phyloP scores from a whole-genome alignment of 2,888 invertebrate genomes.

The Hypsopygia costalis region DNA sequence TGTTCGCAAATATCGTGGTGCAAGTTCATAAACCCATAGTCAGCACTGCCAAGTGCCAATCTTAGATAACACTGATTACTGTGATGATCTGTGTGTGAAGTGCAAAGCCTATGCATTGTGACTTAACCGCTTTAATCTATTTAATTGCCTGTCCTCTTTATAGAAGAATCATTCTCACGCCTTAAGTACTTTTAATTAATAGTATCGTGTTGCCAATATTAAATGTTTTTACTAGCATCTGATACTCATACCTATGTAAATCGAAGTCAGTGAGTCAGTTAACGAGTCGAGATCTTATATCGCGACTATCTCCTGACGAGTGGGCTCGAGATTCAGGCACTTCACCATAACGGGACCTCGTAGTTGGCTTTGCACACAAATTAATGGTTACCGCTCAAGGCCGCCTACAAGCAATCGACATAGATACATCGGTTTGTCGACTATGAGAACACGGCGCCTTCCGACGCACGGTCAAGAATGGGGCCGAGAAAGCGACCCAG shows the following conservation, averaged over 20 bases:
- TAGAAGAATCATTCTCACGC: slow-evolving; percentile 6
- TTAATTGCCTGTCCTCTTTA: slow-evolving; percentile 14
- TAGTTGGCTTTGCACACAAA: slow-evolving; percentile 73
- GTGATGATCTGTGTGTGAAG: slow-evolving; percentile 27
- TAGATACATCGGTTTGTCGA: slow-evolving; percentile 75
- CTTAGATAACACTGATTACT: slow-evolving; percentile 7
- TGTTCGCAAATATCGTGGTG: slow-evolving; percentile 13
- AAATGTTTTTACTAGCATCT: too few species aligned
- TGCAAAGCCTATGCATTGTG: slow-evolving; percentile 17
- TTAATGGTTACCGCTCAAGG: slow-evolving; percentile 76
- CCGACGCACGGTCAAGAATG: slow-evolving; percentile 63
- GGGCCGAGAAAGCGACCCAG: slow-evolving; percentile 67
- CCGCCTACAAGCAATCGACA: slow-evolving; percentile 78
- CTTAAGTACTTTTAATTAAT: neutral
- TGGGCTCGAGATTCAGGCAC: slow-evolving; percentile 61
- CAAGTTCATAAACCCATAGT: slow-evolving; percentile 8
- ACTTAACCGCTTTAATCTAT: slow-evolving; percentile 10
- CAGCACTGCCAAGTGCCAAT: slow-evolving; percentile 6
- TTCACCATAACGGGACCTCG: slow-evolving; percentile 66
- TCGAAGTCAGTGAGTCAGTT: neutral
- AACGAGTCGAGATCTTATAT: slow-evolving; percentile 23
- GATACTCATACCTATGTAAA: neutral
- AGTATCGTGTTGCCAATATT: neutral
- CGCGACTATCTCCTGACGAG: slow-evolving; percentile 45
- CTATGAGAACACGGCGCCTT: slow-evolving; percentile 70